A percentile compares a stretch with the other conserved stretches of the same genome.
Evolutionary conservation across 2,888 invertebrate species (phyloP).

Genomic region (Amblyjoppa fuscipennis): DNA sequence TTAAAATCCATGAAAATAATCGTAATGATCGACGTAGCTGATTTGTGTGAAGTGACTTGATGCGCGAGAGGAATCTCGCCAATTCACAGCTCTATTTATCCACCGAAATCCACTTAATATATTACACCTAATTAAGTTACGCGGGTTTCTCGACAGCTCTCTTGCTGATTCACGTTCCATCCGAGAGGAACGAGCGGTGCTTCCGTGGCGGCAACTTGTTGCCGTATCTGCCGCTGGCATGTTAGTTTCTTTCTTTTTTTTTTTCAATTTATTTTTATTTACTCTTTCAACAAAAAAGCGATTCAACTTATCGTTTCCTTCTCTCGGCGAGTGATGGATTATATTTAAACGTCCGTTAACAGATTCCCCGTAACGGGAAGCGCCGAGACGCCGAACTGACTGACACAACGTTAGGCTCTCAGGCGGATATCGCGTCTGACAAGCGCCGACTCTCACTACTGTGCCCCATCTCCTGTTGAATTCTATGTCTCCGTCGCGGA

Average conservation of each 20-base stretch:
- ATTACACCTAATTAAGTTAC: background rate
- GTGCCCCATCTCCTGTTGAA: background rate
- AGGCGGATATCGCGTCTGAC: constrained; percentile 13
- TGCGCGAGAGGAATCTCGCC: background rate
- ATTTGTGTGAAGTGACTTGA: background rate
- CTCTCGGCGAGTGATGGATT: background rate
- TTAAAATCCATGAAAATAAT: background rate
- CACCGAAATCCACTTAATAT: background rate
- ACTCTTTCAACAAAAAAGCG: background rate
- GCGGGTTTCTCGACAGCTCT: background rate
- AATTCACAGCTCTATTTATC: background rate
- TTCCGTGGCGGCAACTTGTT: background rate
- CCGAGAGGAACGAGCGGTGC: background rate
- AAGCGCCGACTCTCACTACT: background rate
- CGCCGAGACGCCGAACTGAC: background rate
- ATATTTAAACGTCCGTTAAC: background rate
- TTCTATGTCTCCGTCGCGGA: background rate
- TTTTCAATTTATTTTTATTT: background rate
- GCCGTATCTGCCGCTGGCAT: background rate
- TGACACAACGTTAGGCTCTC: background rate
- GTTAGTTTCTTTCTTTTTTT: background rate
- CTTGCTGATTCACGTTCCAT: background rate
- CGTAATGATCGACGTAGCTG: background rate
- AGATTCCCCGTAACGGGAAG: background rate
- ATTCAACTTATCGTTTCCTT: background rate